phyloP scores from a whole-genome alignment of 2,113 vertebrate genomes.

The Balaenoptera acutorostrata region DNA sequence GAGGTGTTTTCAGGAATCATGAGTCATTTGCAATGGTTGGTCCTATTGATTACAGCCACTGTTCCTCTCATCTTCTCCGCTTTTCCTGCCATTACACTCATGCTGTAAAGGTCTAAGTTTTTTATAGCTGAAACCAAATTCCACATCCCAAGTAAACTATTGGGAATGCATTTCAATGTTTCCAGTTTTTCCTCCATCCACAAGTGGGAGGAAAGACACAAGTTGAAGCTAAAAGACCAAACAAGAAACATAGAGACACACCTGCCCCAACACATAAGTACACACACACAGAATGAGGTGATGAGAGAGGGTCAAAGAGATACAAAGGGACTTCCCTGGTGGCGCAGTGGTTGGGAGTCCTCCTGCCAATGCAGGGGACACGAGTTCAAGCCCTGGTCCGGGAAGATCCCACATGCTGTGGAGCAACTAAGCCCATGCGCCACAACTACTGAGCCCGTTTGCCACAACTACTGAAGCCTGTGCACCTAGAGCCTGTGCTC shows the following conservation, averaged over 20 bases:
- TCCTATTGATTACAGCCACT: constrained; percentile 18
- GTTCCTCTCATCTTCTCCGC: background rate
- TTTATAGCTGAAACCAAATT: background rate
- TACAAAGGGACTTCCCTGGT: background rate
- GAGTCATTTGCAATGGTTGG: background rate
- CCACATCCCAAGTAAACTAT: background rate
- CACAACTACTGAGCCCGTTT: too few species aligned
- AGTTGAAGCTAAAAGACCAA: background rate
- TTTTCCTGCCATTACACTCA: background rate
- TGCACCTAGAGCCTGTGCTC: too few species aligned
- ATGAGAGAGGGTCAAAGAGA: background rate
- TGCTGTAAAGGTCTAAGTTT: background rate
- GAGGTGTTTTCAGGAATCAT: constrained; percentile 43
- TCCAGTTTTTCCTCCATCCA: background rate
- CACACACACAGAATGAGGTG: background rate
- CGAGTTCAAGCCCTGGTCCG: too few species aligned
- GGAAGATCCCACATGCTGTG: too few species aligned
- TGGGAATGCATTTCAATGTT: background rate
- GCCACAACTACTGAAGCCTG: too few species aligned
- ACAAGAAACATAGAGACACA: background rate
- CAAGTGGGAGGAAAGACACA: background rate
- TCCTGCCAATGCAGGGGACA: too few species aligned
- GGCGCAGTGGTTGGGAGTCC: too few species aligned
- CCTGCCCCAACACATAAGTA: fast-evolving
- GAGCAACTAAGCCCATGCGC: too few species aligned